Base-by-base conservation (phyloP, 2,888 invertebrate genomes). In the Invenusta paracnida region DNA sequence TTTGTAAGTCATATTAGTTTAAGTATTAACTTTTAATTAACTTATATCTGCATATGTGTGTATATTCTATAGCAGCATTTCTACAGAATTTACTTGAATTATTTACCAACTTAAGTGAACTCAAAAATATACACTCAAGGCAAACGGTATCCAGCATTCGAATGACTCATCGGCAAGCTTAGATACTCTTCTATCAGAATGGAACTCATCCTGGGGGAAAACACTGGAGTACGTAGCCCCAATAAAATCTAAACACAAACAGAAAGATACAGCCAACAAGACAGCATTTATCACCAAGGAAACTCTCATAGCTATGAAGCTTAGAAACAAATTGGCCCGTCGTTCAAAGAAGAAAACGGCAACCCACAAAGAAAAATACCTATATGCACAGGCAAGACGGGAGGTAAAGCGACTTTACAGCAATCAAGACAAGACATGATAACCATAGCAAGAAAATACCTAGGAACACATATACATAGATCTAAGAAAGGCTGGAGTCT, bases 361-460 rank as follows among this genome's bases (percentile, higher is more conserved):
- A 13, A 73, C 73, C 73, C 73, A 73, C 73, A 73, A 48, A 73
- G 73, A 73, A 48, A 48, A 48, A n/a, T 73, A 73, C 73, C 27
- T 73, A 73, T 73, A 73, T 25, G 73, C 11, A 73, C 73, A 73
- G 23, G 73, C 73, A 23, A 48, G 48, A 48, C 48, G 17, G 48
- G 5, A 11, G 48, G 48, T 48, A 48, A 48, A 48, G 48, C 73
- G 73, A 73, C 73, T 73, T 73, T 73, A 73, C 73, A 73, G 73
- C 73, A 73, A 73, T n/a, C 73, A 73, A 73, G 73, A 73, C 11
- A 73, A 73, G 73, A 73, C 73, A 23, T 73, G 73, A 73, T 73
- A 73, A 73, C 73, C 73, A 73, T 13, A 23, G 73, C 73, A 23
- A 73, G 73, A 73, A 73, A 73, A 73, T 5, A 73, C 17, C 73